Percentiles rank a stretch among this genome's conserved stretches.
These are phyloP conservation scores for Callyntrura sp. DNA, from an alignment of 2,888 invertebrate genomes.

Conservation along the genomic window DNA sequence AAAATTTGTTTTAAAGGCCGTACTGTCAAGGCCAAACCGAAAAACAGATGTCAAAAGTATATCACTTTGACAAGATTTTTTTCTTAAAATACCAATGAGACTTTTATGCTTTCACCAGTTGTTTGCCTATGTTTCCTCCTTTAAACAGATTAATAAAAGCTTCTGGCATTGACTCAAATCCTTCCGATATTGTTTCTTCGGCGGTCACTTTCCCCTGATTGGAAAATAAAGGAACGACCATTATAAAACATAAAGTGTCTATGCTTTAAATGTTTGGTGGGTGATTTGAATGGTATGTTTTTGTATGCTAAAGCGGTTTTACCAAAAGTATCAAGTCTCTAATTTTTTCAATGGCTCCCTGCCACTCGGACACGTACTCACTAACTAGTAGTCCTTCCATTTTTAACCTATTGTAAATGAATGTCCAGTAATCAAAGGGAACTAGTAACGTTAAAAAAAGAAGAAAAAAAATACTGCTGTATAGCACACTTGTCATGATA, in stretches of 20 bases:
- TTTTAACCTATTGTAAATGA: slow-evolving; percentile 57
- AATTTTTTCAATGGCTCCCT: slow-evolving; percentile 29
- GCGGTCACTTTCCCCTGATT: slow-evolving; percentile 89
- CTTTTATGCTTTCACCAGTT: slow-evolving; percentile 88
- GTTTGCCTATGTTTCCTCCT: slow-evolving; percentile 91
- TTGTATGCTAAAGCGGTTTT: no score
- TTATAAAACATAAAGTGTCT: background rate
- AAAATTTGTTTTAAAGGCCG: no score
- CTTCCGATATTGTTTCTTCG: slow-evolving; percentile 89
- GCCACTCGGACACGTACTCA: slow-evolving; percentile 59
- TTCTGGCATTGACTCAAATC: slow-evolving; percentile 91
- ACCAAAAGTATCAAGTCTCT: slow-evolving; percentile 61
- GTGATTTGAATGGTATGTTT: no score
- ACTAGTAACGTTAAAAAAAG: slow-evolving; percentile 42
- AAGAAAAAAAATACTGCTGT: background rate
- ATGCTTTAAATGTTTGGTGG: no score
- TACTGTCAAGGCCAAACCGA: no score
- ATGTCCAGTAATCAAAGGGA: slow-evolving; percentile 69
- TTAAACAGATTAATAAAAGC: slow-evolving; percentile 89
- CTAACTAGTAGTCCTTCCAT: slow-evolving; percentile 66
- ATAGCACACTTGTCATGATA: background rate
- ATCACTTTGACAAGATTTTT: background rate
- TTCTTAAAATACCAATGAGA: background rate
- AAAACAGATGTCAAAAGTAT: background rate
- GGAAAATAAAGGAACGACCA: background rate